phyloP scores from a whole-genome alignment of 64 coral and sea anemone genomes.

The Pocillopora damicornis region DNA sequence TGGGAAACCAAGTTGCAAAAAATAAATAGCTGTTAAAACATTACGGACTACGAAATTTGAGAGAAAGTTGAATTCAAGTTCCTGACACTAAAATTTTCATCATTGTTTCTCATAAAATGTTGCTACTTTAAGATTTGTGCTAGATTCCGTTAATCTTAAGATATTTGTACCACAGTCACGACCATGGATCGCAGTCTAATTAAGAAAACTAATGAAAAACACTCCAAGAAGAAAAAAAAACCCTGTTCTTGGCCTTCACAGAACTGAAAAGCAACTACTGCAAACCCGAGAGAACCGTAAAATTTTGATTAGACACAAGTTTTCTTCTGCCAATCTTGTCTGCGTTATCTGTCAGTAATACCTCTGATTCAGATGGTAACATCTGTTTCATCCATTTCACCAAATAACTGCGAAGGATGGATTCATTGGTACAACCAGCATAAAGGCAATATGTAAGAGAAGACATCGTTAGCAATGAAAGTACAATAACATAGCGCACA shows the following conservation, averaged over 20 bases:
- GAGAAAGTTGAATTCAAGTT: too few species aligned
- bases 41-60: background rate
- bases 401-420: background rate
- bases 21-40: background rate
- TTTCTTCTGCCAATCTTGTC: background rate
- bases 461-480: background rate
- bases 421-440: background rate
- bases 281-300: background rate
- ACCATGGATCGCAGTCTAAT: too few species aligned
- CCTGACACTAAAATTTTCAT: too few species aligned
- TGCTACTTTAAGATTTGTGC: too few species aligned
- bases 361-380: conserved; percentile 26
- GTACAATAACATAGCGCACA: background rate
- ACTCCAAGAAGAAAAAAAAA: too few species aligned
- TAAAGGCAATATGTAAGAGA: background rate
- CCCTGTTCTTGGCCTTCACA: too few species aligned
- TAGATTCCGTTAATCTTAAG: too few species aligned
- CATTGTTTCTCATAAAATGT: too few species aligned
- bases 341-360: conserved; percentile 17
- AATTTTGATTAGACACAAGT: background rate
- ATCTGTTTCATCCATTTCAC: conserved; percentile 28
- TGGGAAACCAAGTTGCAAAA: conserved; percentile 34
- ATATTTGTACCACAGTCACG: too few species aligned
- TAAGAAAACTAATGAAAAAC: too few species aligned
- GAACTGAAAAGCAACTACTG: background rate